These are phyloP conservation scores for Stomatorhinus walkeri DNA, from an alignment of 2,797 vertebrate species.

Conservation along the genomic window DNA sequence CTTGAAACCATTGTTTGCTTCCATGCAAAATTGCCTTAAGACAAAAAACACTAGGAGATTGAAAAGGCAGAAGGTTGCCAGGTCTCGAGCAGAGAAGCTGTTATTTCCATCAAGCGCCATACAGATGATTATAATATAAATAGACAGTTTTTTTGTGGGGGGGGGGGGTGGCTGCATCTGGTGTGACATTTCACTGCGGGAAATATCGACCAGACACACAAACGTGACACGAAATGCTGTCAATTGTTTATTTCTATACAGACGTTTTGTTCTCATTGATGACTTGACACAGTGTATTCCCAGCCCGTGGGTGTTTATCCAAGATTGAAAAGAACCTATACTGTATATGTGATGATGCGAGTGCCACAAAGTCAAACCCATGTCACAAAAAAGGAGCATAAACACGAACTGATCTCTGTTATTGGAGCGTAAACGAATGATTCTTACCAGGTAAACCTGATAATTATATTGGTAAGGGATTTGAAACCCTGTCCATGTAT, in stretches of 20 bases:
- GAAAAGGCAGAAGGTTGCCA: conserved; percentile 39
- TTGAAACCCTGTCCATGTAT: background rate
- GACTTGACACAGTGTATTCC: background rate
- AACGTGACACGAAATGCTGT: background rate
- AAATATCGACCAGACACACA: background rate
- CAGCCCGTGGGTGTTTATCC: background rate
- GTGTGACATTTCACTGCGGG: conserved; percentile 26
- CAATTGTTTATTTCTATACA: conserved; percentile 1
- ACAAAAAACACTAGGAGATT: conserved; percentile 18
- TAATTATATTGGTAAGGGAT: background rate
- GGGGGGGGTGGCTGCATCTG: conserved; percentile 45
- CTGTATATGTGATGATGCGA: background rate
- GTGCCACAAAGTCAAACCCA: background rate
- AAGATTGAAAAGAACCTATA: background rate
- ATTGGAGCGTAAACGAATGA: background rate
- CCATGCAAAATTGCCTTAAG: background rate
- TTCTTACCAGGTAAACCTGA: background rate
- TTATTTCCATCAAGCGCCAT: conserved; percentile 49
- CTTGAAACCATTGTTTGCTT: background rate
- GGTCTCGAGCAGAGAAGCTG: conserved; percentile 44
- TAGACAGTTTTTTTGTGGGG: conserved; percentile 39
- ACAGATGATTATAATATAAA: conserved; percentile 61
- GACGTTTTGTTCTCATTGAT: background rate
- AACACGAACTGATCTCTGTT: background rate
- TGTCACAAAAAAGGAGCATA: background rate